phyloP scores from a whole-genome alignment of 1,140 invertebrate genomes.

The Spodoptera frugiperda region DNA sequence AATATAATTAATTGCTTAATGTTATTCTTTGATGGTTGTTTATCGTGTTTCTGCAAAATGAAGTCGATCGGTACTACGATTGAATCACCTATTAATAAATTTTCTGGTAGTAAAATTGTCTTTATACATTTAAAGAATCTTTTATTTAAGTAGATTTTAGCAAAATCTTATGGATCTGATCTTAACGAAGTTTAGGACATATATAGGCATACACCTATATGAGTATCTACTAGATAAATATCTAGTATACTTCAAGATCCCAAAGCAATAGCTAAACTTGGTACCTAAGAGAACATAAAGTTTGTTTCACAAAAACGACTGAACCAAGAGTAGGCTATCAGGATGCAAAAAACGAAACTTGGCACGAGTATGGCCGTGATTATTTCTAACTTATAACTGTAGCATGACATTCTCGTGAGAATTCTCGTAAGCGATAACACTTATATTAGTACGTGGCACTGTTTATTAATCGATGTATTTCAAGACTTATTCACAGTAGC shows the following conservation, averaged over 20 bases:
- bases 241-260: neutral
- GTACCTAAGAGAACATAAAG: neutral
- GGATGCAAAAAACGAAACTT: constrained; percentile 25
- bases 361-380: constrained; percentile 23
- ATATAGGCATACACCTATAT: too few species aligned
- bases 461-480: constrained; percentile 20
- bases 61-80: too few species aligned
- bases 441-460: constrained; percentile 20
- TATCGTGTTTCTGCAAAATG: too few species aligned
- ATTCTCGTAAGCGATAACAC: constrained; percentile 25
- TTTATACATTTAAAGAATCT: too few species aligned
- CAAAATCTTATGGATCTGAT: too few species aligned
- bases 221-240: too few species aligned
- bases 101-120: too few species aligned
- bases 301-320: neutral
- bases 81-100: too few species aligned
- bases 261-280: neutral
- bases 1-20: too few species aligned
- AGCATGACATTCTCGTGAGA: constrained; percentile 6
- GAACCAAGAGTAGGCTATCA: neutral
- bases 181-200: too few species aligned
- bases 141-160: too few species aligned
- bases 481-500: neutral
- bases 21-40: too few species aligned
- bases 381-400: constrained; percentile 26